Evolutionary conservation across 2,888 invertebrate species (phyloP), one percentile per base, ranked within the genome.

Genomic region (Eretmocerus hayati): DNA sequence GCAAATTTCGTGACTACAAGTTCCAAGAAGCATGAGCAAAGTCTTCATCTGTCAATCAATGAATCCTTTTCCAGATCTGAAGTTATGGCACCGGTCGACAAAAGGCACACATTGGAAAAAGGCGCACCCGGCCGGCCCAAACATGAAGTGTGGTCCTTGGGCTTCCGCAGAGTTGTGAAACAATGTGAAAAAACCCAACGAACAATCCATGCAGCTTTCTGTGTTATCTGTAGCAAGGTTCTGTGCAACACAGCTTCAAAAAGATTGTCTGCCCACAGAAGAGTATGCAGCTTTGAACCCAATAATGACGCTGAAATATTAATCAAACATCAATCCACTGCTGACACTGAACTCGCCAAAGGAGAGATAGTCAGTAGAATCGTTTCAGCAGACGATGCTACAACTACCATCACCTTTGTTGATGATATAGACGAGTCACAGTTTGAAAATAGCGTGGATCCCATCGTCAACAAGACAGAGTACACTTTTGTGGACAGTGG

Each of bases 151-250:
- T 53, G 53, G 53, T 32, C 42, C 2, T 43, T 50, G 15, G 53
- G 53, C 6, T 53, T 53, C 38, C 50, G 53, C 2, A 33, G 53
- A 20, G 50, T 53, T 11, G 19, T 50, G 11, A 53, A 51, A 41
- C 58, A 50, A 38, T 50, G 56, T 30, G 57, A 57, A 16, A 48
- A 48, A 48, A 56, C 55, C 19, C 53, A 45, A 6, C 20, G 53
- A n/a, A 50, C 53, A 3, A 40, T 48, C 9, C 39, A 50, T 16
- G 53, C 53, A 19, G 53, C 53, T 9, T 53, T 38, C 30, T 53
- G 53, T 18, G 26, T 50, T 2, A 40, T 48, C 2, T 53, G 53
- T 18, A 53, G 32, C 15, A 53, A 50, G 20, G 48, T 53, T 13
- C 31, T 53, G 3, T 53, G 53, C 16, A 53, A 53, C 13, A 50